Evolutionary conservation across 2,113 vertebrate genomes (phyloP), one percentile per base, ranked within the genome.

Genomic region (Neotoma lepida): DNA sequence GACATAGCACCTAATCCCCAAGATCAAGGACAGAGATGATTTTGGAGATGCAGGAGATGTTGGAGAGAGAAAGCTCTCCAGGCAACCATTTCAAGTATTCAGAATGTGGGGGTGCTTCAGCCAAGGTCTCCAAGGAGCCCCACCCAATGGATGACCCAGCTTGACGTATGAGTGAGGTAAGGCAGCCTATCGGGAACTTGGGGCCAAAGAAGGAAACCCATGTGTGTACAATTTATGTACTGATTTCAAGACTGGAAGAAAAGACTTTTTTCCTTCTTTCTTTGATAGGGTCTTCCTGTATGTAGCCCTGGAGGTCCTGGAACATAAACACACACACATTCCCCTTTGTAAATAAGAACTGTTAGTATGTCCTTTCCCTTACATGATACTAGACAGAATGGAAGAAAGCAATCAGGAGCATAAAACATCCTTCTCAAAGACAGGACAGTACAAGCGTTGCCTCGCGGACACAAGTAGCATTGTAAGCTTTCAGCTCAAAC

Each of bases 381-480:
- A 90, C 33, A 22, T n/a, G 44, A 74, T 61, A 56, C 1, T 35
- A 54, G 1, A 26, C 20, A 91, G 35, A 9, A n/a, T 77, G 61
- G 30, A 58, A 0, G 18, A 44, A 28, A 6, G 41, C 41, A 66
- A 39, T 26, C n/a, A 71, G 20, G 35, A 73, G 39, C 39, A 24
- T 14, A 71, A 71, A 71, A 71, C n/a, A 39, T 39, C 35, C 7
- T 35, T 49, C 5, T 49, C 5, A 56, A n/a, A 85, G 22, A 73
- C 6, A 20, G 44, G 4, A 26, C 14, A 28, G 68, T 24, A 3
- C 20, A 1, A 14, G 7, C 1, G 18, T 13, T 46, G 10, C 0
- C 14, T 2, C 9, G 49, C 4, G 1, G 24, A 41, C 12, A 58
- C 54, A 70, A 20, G 22, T n/a, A 26, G 20, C 35, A 1, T 5